These are phyloP conservation scores for Xestia rhomboidea DNA, from an alignment of 2,888 invertebrate species.

Conservation along the genomic window DNA sequence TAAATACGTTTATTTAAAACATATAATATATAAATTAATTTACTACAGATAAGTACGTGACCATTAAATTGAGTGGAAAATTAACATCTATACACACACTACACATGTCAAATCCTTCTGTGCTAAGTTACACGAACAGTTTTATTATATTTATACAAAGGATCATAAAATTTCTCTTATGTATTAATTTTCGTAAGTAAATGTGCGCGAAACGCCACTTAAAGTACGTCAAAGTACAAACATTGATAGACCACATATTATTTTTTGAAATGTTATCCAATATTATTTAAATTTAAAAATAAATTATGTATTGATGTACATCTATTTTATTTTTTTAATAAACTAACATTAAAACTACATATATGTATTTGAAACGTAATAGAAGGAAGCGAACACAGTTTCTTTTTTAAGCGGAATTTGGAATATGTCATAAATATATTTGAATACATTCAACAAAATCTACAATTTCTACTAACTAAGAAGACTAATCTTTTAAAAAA, in stretches of 20 bases:
- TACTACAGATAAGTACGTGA: constrained; percentile 55
- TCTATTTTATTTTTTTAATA: constrained; percentile 42
- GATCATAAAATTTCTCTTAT: constrained; percentile 67
- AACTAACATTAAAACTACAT: constrained; percentile 58
- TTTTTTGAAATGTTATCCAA: constrained; percentile 41
- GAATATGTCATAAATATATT: constrained; percentile 18
- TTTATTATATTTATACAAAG: constrained; percentile 61
- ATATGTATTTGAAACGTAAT: constrained; percentile 40
- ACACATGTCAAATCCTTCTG: constrained; percentile 83
- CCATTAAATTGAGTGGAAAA: constrained; percentile 66
- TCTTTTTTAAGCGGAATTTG: constrained; percentile 16
- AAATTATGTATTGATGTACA: constrained; percentile 43
- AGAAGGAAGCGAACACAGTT: constrained; percentile 36
- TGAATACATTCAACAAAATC: constrained; percentile 50
- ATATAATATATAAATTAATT: constrained; percentile 56
- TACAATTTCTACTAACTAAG: constrained; percentile 66
- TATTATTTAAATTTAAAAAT: constrained; percentile 44
- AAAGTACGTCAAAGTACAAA: constrained; percentile 56
- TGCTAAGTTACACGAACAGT: constrained; percentile 73
- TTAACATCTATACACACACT: constrained; percentile 71
- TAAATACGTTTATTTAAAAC: constrained; percentile 67
- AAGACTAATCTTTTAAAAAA: constrained; percentile 77
- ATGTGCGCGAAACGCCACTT: constrained; percentile 43
- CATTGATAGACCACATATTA: constrained; percentile 59
- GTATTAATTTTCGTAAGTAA: constrained; percentile 42